Base-by-base conservation (phyloP, 2,113 vertebrate genomes). In the Mastomys natalensis region DNA sequence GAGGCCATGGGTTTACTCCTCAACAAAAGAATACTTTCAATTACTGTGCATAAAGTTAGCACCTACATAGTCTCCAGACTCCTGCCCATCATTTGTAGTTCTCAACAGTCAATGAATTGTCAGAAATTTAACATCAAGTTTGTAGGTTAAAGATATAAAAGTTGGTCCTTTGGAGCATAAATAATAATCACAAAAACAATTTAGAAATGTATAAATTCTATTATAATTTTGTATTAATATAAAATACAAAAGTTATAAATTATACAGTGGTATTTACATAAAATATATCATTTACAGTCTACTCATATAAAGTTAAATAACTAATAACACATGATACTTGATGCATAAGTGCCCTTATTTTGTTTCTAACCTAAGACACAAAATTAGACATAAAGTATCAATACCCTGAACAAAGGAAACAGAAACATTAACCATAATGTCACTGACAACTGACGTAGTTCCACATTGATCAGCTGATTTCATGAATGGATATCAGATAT, bases 181-280 rank as follows among this genome's bases (percentile, higher is more conserved):
- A 87, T 40, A 91, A 93, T 62, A 89, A 88, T 87, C 81, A 96
- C 86, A 80, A 94, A 94, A 93, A 53, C 64, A 94, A 64, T 85
- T 86, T 68, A 96, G 80, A 78, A 97, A 94, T 11, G 80, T 43
- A 40, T 74, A 84, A 95, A 91, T 95, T 96, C 37, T 97, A 89
- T 48, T 95, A 53, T 97, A 64, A 90, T 72, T 87, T 91, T 87
- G 68, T 84, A 93, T 97, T 94, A 94, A 90, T 87, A 81, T 74
- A 95, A 92, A 93, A 97, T 98, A 92, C 45, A 97, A 97, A 97
- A 97, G 10, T 94, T 97, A 97, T 81, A 95, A 97, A 87, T 68
- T 95, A 8, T 93, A 95, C 58, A 96, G 37, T 95, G 68, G 40
- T 48, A 87, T 93, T 95, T 96, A 89, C 85, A 97, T 89, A 97